Base-by-base conservation (phyloP, 2,113 vertebrate genomes). In the Smithornis capensis region DNA sequence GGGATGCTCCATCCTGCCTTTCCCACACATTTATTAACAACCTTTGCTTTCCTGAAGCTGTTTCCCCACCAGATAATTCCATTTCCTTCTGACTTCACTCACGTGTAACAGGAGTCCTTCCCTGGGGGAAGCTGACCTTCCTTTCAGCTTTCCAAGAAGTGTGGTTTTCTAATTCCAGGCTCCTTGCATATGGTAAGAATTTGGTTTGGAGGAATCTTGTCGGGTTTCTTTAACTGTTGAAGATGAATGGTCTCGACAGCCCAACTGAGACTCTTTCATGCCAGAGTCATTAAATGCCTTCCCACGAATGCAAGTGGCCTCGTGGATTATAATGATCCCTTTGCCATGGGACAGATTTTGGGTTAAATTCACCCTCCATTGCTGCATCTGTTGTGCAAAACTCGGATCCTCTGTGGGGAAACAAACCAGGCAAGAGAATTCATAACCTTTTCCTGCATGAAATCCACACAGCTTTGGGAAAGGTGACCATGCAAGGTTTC, bases 131-230 rank as follows among this genome's bases (percentile, higher is more conserved):
- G 28, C 79, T 79, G 75, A 52, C 75, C 87, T 88, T 90, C 83
- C 67, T 59, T 63, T 29, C 79, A 79, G 89, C 71, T 89, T 89
- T 83, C 90, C 81, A 84, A 74, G 40, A 50, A 87, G 14, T n/a
- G 45, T 91, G 94, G 21, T 80, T 94, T 94, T 91, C 94, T 69
- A 89, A 84, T 92, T 74, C 4, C 49, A 35, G 33, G 76, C 49
- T 91, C 68, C 4, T 8, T 27, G 73, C 71, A 37, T 22, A 31
- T 65, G 84, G 44, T 29, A 94, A 53, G 84, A 83, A 62, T 44
- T 65, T 0, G 0, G 16, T 49, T 83, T 83, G 52, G 14, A 91
- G 77, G 55, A 73, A 64, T 67, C 56, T 42, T n/a, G 10, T 49
- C 18, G 1, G 1, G 19, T 14, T 55, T 47, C 65, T 78, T 78